Evolutionary conservation across 2,797 vertebrate species (phyloP).

Genomic region (Crocodylus rhombifer): DNA sequence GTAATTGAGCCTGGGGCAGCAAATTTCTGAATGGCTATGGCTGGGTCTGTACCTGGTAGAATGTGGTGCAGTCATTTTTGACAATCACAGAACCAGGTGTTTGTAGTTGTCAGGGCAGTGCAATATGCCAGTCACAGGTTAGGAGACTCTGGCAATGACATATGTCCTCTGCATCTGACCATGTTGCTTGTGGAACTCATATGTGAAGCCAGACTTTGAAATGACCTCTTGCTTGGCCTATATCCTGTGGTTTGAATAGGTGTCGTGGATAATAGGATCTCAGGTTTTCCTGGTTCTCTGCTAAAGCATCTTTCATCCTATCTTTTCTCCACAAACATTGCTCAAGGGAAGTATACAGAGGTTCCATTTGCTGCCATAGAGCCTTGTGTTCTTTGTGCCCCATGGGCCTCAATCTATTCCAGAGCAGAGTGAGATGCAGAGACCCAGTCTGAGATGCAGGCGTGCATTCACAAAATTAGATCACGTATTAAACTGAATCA

Average conservation of each 20-base stretch:
- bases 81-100: not conserved
- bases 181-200: not conserved
- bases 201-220: not conserved
- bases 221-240: not conserved
- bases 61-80: not conserved
- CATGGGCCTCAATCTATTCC: no score
- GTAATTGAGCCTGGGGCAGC: not conserved
- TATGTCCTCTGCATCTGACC: not conserved
- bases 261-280: not conserved
- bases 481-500: not conserved
- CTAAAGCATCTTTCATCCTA: not conserved
- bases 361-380: no score
- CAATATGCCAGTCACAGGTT: not conserved
- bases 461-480: not conserved
- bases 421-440: no score
- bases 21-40: not conserved
- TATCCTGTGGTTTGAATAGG: not conserved
- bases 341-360: not conserved
- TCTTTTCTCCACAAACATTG: not conserved
- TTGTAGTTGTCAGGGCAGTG: not conserved
- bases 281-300: not conserved
- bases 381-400: no score
- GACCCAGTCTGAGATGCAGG: not conserved
- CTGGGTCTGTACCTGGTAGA: not conserved
- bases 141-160: not conserved